Base-by-base conservation (phyloP, 1,140 invertebrate genomes). In the Ceratoteleas bidentatus region DNA sequence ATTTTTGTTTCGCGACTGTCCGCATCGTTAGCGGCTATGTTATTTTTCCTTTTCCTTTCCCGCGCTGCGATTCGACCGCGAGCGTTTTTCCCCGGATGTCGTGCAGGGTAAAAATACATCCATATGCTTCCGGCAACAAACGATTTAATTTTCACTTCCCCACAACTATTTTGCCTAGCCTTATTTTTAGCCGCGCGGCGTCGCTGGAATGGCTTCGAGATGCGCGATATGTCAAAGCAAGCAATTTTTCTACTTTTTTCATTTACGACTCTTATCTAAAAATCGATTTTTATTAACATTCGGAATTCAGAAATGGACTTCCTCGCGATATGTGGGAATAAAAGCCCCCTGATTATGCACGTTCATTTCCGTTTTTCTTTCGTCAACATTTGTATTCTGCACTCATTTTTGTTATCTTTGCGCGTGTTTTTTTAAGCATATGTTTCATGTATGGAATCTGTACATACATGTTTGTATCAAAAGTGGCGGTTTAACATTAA, bases 131-230 rank as follows among this genome's bases (percentile, higher is more conserved):
- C 70, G 70, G 53, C 52, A 74, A 74, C 61, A 74, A 74, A 74
- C 65, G 61, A 74, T 73, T 74, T 74, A 74, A 65, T 65, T 74
- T 74, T 74, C 61, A 64, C 60, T 56, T 74, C 53, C 57, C 50
- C 58, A 50, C 34, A 64, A 74, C 60, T 65, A 58, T 74, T 57
- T 57, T 24, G 43, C 43, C 52, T 52, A 60, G 24, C 43, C 45
- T 50, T 74, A 65, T 65, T 65, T 74, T 65, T 65, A 74, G 53
- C 24, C 60, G 50, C 43, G n/a, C 33, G 65, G 60, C 54, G 56
- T 70, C 11, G 52, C 9, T 57, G 9, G 32, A 64, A 73, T 52
- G 70, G 53, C 53, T 58, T 65, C 53, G 52, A 74, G 70, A 74
- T 60, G n/a, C 62, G 43, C 11, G 72, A 74, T 74, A 64, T 52